phyloP scores from a whole-genome alignment of 1,140 invertebrate genomes.

The Drosophila ficusphila region DNA sequence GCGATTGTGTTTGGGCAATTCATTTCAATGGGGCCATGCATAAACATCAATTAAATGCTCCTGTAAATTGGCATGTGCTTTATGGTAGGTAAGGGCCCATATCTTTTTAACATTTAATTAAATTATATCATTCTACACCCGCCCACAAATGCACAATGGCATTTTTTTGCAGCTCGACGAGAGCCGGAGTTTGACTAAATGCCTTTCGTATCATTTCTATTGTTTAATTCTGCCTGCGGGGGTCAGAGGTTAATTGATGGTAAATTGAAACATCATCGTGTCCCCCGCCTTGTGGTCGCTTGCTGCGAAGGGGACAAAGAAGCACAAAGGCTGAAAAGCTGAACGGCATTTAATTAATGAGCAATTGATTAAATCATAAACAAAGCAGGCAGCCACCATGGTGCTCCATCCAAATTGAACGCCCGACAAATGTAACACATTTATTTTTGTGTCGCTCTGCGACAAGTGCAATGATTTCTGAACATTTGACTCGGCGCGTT shows the following conservation, averaged over 20 bases:
- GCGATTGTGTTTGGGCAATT: conserved; percentile 44
- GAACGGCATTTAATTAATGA: conserved; percentile 75
- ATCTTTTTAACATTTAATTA: conserved; percentile 66
- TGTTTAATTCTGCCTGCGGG: conserved; percentile 27
- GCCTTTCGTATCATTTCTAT: conserved; percentile 45
- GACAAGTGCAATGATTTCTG: conserved; percentile 73
- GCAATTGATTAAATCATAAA: conserved; percentile 81
- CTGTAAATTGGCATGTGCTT: conserved; percentile 60
- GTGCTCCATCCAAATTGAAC: conserved; percentile 60
- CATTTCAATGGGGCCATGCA: conserved; percentile 64
- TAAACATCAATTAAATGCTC: conserved; percentile 75
- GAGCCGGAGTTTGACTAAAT: conserved; percentile 4
- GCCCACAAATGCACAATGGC: conserved; percentile 18
- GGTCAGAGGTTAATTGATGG: conserved; percentile 79
- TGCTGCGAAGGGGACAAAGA: not conserved
- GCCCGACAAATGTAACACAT: conserved; percentile 31
- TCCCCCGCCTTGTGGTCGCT: conserved; percentile 6
- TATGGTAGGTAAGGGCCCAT: conserved; percentile 34
- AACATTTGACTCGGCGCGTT: conserved; percentile 54
- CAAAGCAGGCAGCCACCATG: conserved; percentile 48
- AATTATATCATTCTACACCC: conserved; percentile 55
- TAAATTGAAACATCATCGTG: conserved; percentile 67
- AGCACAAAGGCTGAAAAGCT: conserved; percentile 3
- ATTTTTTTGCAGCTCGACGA: not conserved
- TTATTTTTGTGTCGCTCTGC: conserved; percentile 17